These are phyloP conservation scores for Mythimna albipuncta DNA, from an alignment of 2,888 invertebrate species.

Conservation along the genomic window DNA sequence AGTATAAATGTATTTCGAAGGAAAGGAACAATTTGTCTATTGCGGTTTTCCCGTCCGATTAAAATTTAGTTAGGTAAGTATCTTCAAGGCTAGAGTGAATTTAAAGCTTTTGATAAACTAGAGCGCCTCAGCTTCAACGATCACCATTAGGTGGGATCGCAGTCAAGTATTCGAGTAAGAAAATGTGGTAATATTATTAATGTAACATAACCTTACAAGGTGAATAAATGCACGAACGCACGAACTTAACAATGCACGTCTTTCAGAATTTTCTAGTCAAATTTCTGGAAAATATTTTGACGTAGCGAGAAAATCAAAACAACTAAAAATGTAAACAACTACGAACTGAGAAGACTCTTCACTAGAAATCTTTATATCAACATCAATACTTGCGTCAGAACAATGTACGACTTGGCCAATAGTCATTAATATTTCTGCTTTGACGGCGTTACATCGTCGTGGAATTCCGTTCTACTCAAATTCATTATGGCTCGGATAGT, in stretches of 20 bases:
- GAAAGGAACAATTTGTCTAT: no score
- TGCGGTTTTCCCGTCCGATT: no score
- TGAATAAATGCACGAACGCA: constrained; percentile 27
- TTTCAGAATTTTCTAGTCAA: constrained; percentile 3
- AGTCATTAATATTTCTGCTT: constrained; percentile 9
- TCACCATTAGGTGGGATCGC: no score
- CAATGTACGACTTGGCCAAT: constrained; percentile 13
- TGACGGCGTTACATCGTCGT: neutral
- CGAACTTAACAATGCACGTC: constrained; percentile 6
- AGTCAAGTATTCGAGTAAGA: no score
- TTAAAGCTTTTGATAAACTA: no score
- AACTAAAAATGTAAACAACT: constrained; percentile 35
- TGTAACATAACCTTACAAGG: constrained; percentile 15
- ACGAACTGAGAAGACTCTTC: constrained; percentile 5
- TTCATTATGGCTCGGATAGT: constrained; percentile 64
- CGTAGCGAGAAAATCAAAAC: constrained; percentile 21
- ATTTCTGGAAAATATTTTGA: constrained; percentile 41
- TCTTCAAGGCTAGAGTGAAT: no score
- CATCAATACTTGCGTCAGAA: constrained; percentile 14
- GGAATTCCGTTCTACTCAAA: neutral
- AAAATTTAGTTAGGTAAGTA: no score
- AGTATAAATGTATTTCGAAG: neutral
- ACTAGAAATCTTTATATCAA: constrained; percentile 35
- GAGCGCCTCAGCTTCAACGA: no score
- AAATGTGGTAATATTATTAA: constrained; percentile 26